Conservation (phyloP, 1,140 invertebrate species). For the Antheraea pernyi region DNA sequence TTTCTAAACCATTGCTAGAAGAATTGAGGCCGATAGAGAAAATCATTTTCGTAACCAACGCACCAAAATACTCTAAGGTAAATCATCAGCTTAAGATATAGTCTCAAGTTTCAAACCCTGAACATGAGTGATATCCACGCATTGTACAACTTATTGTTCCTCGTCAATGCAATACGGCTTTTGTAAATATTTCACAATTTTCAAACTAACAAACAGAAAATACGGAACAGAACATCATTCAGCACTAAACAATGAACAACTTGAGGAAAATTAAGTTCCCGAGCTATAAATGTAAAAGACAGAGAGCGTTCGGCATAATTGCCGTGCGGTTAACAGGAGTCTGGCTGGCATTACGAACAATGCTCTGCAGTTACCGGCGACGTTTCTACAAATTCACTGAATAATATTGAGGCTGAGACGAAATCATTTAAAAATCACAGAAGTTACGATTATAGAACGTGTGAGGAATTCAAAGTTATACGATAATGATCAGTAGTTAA, state of each 20-base stretch:
- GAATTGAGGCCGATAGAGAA: no score
- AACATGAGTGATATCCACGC: no score
- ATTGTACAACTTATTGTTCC: no score
- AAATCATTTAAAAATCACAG: slow-evolving; percentile 13
- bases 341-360: slow-evolving; percentile 31
- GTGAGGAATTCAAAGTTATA: no score
- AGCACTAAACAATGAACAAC: slow-evolving; percentile 26
- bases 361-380: slow-evolving; percentile 17
- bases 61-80: no score
- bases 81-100: no score
- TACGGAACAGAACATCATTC: slow-evolving; percentile 20
- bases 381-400: slow-evolving; percentile 28
- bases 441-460: background rate
- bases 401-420: slow-evolving; percentile 16
- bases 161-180: no score
- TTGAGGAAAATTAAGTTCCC: slow-evolving; percentile 30
- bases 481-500: no score
- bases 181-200: no score
- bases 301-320: slow-evolving; percentile 30
- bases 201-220: background rate
- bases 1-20: no score
- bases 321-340: slow-evolving; percentile 32
- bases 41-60: no score
- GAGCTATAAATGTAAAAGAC: slow-evolving; percentile 28
- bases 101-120: no score